Percentiles rank a stretch among this genome's conserved stretches.
Evolutionary conservation across 2,797 vertebrate genomes (phyloP).

Genomic region (Cyprinodon diabolis): DNA sequence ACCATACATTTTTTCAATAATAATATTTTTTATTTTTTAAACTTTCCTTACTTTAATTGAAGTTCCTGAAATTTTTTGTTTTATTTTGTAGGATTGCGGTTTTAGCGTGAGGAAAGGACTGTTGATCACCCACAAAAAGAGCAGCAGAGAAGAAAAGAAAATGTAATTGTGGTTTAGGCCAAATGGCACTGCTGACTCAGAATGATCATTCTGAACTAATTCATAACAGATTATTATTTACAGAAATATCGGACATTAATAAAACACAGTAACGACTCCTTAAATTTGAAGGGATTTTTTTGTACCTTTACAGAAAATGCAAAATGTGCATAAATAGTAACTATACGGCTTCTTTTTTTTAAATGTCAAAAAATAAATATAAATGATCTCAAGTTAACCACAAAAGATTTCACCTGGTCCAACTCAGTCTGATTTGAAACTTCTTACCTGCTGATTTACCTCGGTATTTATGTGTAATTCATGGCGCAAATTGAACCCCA

Average conservation of each 20-base stretch:
- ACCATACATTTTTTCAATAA: neutral
- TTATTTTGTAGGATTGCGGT: neutral
- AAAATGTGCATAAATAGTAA: neutral
- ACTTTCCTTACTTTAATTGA: neutral
- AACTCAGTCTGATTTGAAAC: conserved; percentile 15
- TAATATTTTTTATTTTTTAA: neutral
- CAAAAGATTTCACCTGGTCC: conserved; percentile 5
- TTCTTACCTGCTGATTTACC: conserved; percentile 15
- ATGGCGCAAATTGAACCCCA: conserved; percentile 61
- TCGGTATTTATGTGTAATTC: conserved; percentile 56
- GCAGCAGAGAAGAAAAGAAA: too few relatives aligned
- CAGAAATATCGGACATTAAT: neutral
- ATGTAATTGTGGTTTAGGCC: too few relatives aligned
- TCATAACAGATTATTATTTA: neutral
- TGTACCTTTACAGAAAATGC: neutral
- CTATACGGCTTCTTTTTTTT: neutral
- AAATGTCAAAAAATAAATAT: neutral
- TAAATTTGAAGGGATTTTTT: neutral
- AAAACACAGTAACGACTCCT: neutral
- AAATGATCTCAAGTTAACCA: conserved; percentile 11
- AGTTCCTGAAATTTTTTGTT: neutral
- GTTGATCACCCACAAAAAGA: neutral
- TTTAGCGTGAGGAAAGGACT: neutral
- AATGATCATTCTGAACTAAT: neutral
- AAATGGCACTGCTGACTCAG: too few relatives aligned